Base-by-base conservation (phyloP, 23 tunicate species). In the Halocynthia aurantium region DNA sequence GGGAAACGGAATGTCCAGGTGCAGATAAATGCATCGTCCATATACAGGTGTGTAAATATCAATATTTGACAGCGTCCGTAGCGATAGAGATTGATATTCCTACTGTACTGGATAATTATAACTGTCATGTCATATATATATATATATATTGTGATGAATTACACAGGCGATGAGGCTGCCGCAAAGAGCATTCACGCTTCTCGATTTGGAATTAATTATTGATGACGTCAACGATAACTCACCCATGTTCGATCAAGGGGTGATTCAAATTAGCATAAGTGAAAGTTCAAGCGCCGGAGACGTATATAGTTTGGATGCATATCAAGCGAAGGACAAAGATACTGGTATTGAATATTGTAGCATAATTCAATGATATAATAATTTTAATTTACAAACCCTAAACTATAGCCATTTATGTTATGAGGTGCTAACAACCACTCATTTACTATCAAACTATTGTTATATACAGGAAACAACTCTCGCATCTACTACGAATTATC, bases 221-320 rank as follows among this genome's bases (percentile, higher is more conserved):
- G 63, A 52, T 54, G 91, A 86, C 72, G 76, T 70, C 15, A 86
- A 86, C 82, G 91, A 86, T 12, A 19, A 77, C 68, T 54, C 81
- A 15, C 91, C 91, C 7, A 60, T 61, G 12, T 86, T 86, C 60
- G 81, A 80, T 5, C 78, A 51, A 71, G 75, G 69, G 21, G 81
- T 49, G 55, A 67, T 75, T 19, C 50, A 79, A 15, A 65, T 81
- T 20, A 86, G 81, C 65, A 61, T 86, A 6, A 81, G 85, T 62
- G 91, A 86, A 57, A 60, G 67, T 13, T 80, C 85, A 7, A 22
- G 13, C 9, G 49, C 75, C 17, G 85, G 85, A 72, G 82, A 81
- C 69, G 54, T 68, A 53, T 72, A 79, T 53, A 76, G 76, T 65
- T 64, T 86, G 6, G 91, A 86, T 40, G 82, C 65, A 11, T 86